phyloP scores from a whole-genome alignment of 2,797 vertebrate genomes.

The Iguana delicatissima region DNA sequence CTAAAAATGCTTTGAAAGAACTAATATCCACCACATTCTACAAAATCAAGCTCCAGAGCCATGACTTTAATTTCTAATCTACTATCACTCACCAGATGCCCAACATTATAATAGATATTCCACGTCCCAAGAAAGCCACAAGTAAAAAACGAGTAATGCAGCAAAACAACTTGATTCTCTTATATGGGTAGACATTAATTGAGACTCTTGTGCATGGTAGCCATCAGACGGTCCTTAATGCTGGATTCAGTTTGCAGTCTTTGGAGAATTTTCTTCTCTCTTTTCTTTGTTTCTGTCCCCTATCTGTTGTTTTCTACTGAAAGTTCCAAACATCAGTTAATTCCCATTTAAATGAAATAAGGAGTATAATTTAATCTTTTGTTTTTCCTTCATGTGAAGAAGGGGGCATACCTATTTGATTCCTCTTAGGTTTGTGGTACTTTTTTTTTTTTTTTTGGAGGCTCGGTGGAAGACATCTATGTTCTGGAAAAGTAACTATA shows the following conservation, averaged over 20 bases:
- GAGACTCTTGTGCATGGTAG: not conserved
- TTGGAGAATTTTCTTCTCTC: not conserved
- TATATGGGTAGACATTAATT: not conserved
- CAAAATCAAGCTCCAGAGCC: not conserved
- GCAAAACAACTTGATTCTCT: not conserved
- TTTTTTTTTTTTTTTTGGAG: not conserved
- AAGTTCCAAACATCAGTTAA: not conserved
- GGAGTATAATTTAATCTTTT: not conserved
- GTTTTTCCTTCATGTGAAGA: not conserved
- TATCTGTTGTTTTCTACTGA: not conserved
- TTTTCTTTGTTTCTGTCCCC: not conserved
- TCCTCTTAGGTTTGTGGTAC: not conserved
- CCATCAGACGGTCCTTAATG: not conserved
- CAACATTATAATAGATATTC: not conserved
- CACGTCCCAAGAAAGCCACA: not conserved
- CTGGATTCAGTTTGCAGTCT: not conserved
- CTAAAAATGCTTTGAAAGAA: not conserved
- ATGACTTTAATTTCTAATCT: not conserved
- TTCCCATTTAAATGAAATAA: not conserved
- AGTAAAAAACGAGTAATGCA: not conserved
- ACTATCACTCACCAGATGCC: not conserved
- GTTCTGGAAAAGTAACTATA: no score
- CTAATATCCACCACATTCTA: not conserved
- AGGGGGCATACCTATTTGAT: not conserved
- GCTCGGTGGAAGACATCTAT: not conserved